These are phyloP conservation scores for Myiotriccus ornatus DNA, from an alignment of 2,797 vertebrate species.

Conservation along the genomic window DNA sequence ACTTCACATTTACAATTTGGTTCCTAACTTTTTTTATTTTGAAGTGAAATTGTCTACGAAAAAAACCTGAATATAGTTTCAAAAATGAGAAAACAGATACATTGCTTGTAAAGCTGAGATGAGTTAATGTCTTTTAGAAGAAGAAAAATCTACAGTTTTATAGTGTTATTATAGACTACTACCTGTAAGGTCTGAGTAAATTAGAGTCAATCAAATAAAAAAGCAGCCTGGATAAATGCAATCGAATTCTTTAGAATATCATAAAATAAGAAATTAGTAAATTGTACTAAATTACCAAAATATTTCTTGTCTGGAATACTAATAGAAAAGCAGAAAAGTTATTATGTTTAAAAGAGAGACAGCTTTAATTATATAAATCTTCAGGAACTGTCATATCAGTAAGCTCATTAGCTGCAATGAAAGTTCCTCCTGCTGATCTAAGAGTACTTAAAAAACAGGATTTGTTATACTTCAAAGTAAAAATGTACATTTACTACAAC, in stretches of 20 bases:
- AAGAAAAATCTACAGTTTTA: background rate
- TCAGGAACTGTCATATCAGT: conserved; percentile 71
- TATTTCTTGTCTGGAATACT: conserved; percentile 67
- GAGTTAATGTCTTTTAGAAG: background rate
- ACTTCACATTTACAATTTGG: background rate
- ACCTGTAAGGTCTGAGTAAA: conserved; percentile 22
- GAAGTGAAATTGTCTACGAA: background rate
- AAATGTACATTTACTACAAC: conserved; percentile 59
- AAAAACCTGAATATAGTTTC: background rate
- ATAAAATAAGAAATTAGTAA: conserved; percentile 64
- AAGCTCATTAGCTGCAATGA: conserved; percentile 76
- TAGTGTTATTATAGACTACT: background rate
- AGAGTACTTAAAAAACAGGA: conserved; percentile 65
- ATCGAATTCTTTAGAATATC: conserved; percentile 40
- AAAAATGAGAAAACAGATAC: background rate
- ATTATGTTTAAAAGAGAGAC: conserved; percentile 67
- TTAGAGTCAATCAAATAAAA: conserved; percentile 66
- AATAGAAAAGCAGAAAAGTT: conserved; percentile 65
- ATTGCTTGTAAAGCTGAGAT: background rate
- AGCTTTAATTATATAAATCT: conserved; percentile 74
- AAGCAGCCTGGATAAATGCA: conserved; percentile 22
- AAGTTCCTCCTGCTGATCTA: conserved; percentile 73
- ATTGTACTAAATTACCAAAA: conserved; percentile 68
- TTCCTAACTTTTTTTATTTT: background rate
- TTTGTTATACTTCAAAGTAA: conserved; percentile 73